Evolutionary conservation across 2,797 vertebrate genomes (phyloP).

Genomic region (Centroberyx gerrardi): DNA sequence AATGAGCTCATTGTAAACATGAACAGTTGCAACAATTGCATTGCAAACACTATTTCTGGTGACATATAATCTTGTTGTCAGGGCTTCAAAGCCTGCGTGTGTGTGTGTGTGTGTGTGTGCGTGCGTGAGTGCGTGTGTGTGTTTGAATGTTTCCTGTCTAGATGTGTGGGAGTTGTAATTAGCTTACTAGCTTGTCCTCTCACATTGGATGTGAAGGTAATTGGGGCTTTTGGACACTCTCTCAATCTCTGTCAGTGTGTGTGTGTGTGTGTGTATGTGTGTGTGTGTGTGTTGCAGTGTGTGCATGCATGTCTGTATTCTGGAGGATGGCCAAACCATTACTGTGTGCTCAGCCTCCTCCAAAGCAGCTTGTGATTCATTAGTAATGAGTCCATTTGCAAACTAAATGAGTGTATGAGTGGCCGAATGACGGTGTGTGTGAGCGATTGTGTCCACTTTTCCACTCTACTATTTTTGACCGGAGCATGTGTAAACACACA

Average conservation of each 20-base stretch:
- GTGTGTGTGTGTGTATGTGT: conserved; percentile 36
- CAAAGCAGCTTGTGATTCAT: conserved; percentile 83
- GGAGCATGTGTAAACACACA: conserved; percentile 22
- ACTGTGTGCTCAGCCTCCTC: conserved; percentile 78
- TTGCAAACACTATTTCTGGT: conserved; percentile 37
- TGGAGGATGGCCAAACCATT: conserved; percentile 79
- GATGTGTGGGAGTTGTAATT: conserved; percentile 73
- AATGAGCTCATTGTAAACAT: conserved; percentile 56
- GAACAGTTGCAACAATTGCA: conserved; percentile 45
- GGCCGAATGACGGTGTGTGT: conserved; percentile 54
- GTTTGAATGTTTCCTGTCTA: conserved; percentile 37
- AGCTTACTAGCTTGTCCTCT: conserved; percentile 74
- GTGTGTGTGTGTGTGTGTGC: conserved; percentile 1
- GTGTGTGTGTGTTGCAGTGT: conserved; percentile 16
- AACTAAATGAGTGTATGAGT: conserved; percentile 81
- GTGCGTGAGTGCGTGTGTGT: conserved; percentile 4
- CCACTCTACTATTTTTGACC: conserved; percentile 20
- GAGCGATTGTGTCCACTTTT: conserved; percentile 63
- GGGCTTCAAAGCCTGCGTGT: background rate
- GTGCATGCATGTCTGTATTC: conserved; percentile 59
- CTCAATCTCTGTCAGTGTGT: conserved; percentile 72
- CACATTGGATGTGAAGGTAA: conserved; percentile 78
- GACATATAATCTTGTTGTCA: conserved; percentile 19
- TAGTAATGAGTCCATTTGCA: conserved; percentile 85
- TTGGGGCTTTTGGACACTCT: conserved; percentile 79